These are phyloP conservation scores for Acanthosepion lycidas DNA, from an alignment of 2,888 invertebrate genomes.

Conservation along the genomic window DNA sequence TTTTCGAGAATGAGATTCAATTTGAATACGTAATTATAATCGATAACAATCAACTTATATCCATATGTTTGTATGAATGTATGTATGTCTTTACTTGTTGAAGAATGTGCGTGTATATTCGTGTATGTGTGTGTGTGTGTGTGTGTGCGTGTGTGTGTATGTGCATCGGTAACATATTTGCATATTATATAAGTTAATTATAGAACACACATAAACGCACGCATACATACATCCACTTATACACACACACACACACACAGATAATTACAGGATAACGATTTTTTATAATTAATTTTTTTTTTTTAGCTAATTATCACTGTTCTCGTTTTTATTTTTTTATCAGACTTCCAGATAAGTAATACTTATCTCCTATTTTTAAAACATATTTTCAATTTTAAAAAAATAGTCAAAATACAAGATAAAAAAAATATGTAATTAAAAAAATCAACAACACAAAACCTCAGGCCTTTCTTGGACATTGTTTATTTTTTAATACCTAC, in stretches of 20 bases:
- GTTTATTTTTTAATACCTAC: background rate
- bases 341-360: no score
- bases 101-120: background rate
- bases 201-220: background rate
- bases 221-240: background rate
- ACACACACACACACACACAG: background rate
- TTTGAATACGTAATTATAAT: conserved; percentile 24
- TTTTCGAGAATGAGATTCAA: background rate
- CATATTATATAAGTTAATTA: background rate
- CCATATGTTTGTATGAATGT: background rate
- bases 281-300: no score
- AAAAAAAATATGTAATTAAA: background rate
- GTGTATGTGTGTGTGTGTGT: background rate
- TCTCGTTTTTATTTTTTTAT: no score
- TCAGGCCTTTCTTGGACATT: no score
- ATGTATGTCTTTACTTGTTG: background rate
- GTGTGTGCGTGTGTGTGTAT: background rate
- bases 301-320: no score
- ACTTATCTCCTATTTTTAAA: no score
- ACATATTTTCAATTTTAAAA: no score
- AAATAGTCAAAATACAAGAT: background rate
- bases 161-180: background rate
- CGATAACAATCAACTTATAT: conserved; percentile 22
- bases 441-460: background rate
- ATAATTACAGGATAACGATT: no score